phyloP scores from a whole-genome alignment of 2,888 invertebrate genomes.

The Anthophora plumipes region DNA sequence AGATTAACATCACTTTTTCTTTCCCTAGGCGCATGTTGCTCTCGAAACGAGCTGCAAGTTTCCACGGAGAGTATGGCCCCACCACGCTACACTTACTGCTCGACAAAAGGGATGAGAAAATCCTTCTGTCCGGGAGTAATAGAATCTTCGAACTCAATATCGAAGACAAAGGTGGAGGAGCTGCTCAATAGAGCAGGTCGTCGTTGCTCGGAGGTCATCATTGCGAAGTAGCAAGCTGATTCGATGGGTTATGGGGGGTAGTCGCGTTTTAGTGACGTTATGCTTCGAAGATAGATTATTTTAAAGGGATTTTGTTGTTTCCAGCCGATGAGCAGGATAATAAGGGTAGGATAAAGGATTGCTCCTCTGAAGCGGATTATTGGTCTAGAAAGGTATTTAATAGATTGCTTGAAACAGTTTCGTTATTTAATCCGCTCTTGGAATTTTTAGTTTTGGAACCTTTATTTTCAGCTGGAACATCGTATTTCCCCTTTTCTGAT shows the following conservation, averaged over 20 bases:
- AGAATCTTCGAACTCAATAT: slow-evolving; percentile 4
- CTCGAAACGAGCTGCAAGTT: slow-evolving; percentile 5
- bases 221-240: neutral
- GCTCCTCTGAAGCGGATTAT: neutral
- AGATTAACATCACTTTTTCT: too few species aligned
- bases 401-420: neutral
- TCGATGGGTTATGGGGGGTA: too few species aligned
- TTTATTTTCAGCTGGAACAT: too few species aligned
- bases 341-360: slow-evolving; percentile 2
- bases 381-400: neutral
- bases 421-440: neutral
- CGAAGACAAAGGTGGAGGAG: neutral
- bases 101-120: neutral
- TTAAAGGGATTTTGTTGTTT: slow-evolving; percentile 4
- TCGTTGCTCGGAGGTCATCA: neutral
- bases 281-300: slow-evolving; percentile 4
- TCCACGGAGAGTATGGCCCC: too few species aligned
- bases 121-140: neutral
- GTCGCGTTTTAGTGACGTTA: neutral
- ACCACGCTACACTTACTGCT: neutral
- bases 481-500: neutral
- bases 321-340: neutral
- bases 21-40: neutral
- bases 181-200: neutral
- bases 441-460: too few species aligned